phyloP scores from a whole-genome alignment of 2,113 vertebrate species.

The Eolophus roseicapilla region DNA sequence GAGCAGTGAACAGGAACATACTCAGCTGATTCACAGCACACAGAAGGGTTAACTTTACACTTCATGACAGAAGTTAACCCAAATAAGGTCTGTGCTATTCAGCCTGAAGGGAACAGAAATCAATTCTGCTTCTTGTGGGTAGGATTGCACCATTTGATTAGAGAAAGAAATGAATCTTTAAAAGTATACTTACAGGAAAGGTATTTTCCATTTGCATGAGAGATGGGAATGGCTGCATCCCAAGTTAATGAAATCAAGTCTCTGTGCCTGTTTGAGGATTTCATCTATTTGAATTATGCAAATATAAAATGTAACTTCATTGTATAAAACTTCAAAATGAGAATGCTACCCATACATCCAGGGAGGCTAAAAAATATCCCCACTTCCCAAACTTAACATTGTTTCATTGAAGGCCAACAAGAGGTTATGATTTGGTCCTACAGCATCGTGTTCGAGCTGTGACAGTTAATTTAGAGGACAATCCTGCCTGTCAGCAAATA shows the following conservation, averaged over 20 bases:
- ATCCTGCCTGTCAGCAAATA: conserved; percentile 50
- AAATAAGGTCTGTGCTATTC: not conserved
- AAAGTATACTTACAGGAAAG: conserved; percentile 48
- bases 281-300: conserved; percentile 55
- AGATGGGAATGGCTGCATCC: conserved; percentile 46
- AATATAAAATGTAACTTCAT: conserved; percentile 50
- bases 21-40: not conserved
- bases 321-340: conserved; percentile 47
- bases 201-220: conserved; percentile 43
- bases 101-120: conserved; percentile 53
- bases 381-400: not conserved
- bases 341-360: not conserved
- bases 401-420: conserved; percentile 25
- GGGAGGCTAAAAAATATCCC: not conserved
- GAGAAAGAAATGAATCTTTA: conserved; percentile 58
- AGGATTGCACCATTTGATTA: conserved; percentile 57
- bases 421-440: conserved; percentile 17
- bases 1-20: not conserved
- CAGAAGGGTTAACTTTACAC: conserved; percentile 1
- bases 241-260: conserved; percentile 64
- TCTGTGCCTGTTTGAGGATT: conserved; percentile 40
- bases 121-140: conserved; percentile 53
- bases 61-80: not conserved
- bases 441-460: not conserved
- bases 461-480: conserved; percentile 40